A percentile compares a stretch with the other conserved stretches of the same genome.
phyloP scores from a whole-genome alignment of 2,888 invertebrate genomes.

The Drosophila nigritarsus region DNA sequence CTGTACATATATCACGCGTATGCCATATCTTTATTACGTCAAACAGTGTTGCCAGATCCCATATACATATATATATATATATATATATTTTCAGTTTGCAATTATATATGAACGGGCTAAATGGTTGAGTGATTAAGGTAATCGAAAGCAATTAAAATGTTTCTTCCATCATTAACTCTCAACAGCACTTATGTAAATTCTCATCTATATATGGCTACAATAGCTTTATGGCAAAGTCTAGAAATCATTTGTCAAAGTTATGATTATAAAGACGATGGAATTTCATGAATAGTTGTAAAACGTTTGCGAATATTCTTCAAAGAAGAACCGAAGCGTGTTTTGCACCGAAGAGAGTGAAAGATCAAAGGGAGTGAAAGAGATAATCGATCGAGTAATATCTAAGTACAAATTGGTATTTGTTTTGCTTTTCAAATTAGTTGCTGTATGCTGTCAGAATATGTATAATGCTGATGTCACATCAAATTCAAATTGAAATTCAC shows the following conservation, averaged over 20 bases:
- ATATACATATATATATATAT: conserved; percentile 3
- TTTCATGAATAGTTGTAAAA: background rate
- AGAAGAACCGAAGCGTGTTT: background rate
- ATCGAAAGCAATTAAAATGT: conserved; percentile 25
- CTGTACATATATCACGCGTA: conserved; percentile 13
- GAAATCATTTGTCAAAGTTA: background rate
- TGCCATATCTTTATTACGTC: background rate
- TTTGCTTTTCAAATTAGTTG: background rate
- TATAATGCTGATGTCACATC: conserved; percentile 31
- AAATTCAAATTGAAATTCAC: background rate
- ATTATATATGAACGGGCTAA: conserved; percentile 24
- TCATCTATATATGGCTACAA: background rate
- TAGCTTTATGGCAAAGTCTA: conserved; percentile 1
- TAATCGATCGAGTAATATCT: background rate
- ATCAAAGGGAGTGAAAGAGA: no score
- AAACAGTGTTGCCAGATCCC: background rate
- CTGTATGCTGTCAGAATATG: background rate
- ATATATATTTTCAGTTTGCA: conserved; percentile 1
- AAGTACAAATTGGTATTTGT: background rate
- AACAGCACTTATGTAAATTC: conserved; percentile 4
- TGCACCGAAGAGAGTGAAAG: background rate
- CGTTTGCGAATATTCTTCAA: conserved; percentile 1
- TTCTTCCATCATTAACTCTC: conserved; percentile 12
- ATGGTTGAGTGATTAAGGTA: conserved; percentile 7
- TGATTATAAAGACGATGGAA: background rate